phyloP scores from a whole-genome alignment of 2,797 vertebrate genomes.

The Enteromius viviparus region DNA sequence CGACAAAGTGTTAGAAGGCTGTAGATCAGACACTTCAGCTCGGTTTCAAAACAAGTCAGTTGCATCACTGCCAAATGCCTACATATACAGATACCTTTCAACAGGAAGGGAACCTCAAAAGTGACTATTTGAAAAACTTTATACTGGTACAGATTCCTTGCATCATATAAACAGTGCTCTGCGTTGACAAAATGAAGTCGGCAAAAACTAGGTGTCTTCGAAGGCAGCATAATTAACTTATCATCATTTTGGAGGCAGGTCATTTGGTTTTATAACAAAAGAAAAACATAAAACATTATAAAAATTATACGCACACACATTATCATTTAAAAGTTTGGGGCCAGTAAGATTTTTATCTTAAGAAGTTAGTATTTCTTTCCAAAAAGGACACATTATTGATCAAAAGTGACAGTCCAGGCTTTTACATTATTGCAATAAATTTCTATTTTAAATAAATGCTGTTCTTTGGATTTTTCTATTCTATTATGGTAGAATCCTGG shows the following conservation, averaged over 20 bases:
- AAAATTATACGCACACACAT: neutral
- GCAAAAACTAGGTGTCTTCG: neutral
- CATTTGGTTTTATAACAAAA: neutral
- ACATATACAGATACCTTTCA: neutral
- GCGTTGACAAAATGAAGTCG: neutral
- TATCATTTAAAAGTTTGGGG: neutral
- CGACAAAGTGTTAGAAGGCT: slow-evolving; percentile 28
- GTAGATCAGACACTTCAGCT: slow-evolving; percentile 59
- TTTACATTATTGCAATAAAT: neutral
- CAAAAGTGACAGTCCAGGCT: neutral
- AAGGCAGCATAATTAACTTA: neutral
- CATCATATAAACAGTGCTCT: neutral
- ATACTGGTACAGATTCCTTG: neutral
- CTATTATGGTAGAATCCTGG: neutral
- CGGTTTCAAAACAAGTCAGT: slow-evolving; percentile 4
- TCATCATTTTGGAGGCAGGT: neutral
- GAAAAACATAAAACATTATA: neutral
- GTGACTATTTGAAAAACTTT: slow-evolving; percentile 8
- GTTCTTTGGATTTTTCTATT: neutral
- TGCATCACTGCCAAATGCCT: neutral
- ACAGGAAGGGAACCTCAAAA: neutral
- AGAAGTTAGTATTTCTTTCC: neutral
- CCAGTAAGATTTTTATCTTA: neutral
- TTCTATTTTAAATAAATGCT: neutral
- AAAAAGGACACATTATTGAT: neutral